phyloP scores from a whole-genome alignment of 2,797 vertebrate genomes.

The Lindbergichthys nudifrons region DNA sequence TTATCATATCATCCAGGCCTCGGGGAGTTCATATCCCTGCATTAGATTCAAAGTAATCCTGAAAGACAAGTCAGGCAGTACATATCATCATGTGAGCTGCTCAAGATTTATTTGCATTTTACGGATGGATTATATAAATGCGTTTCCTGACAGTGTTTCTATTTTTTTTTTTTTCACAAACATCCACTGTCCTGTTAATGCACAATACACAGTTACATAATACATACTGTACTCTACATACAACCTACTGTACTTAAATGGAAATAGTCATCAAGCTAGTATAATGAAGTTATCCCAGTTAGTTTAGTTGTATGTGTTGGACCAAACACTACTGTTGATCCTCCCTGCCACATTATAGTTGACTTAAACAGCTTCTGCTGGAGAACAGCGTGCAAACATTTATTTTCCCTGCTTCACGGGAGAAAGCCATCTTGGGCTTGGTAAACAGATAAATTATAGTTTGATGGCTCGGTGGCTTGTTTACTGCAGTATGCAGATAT shows the following conservation, averaged over 20 bases:
- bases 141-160: background rate
- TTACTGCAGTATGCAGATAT: constrained; percentile 41
- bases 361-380: constrained; percentile 1
- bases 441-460: constrained; percentile 46
- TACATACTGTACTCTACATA: background rate
- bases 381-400: constrained; percentile 35
- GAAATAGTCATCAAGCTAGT: constrained; percentile 13
- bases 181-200: constrained; percentile 1
- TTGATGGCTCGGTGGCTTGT: constrained; percentile 35
- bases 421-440: constrained; percentile 39
- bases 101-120: background rate
- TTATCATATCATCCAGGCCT: constrained; percentile 17
- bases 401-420: constrained; percentile 28
- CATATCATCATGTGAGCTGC: background rate
- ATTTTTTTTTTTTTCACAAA: background rate
- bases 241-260: constrained; percentile 14
- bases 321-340: background rate
- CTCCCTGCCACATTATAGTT: constrained; percentile 19
- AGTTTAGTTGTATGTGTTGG: background rate
- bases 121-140: background rate
- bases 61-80: background rate
- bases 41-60: background rate
- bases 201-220: background rate
- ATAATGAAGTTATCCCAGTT: constrained; percentile 12
- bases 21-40: background rate